Percentiles rank a stretch among this genome's conserved stretches.
Evolutionary conservation across 2,797 vertebrate genomes (phyloP).

Genomic region (Danio aesculapii): DNA sequence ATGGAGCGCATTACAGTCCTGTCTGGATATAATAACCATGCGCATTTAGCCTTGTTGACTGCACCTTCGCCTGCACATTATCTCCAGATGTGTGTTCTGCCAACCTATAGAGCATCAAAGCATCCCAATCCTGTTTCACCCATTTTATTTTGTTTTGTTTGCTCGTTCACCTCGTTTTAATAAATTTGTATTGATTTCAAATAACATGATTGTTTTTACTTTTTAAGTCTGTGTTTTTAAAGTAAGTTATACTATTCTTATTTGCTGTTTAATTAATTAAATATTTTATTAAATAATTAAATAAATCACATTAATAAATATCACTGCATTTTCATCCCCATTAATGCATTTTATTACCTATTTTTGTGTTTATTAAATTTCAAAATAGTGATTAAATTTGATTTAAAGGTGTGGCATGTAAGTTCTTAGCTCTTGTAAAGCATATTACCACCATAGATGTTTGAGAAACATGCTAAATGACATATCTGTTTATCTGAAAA

Average conservation of each 20-base stretch:
- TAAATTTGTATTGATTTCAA: neutral
- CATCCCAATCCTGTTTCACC: neutral
- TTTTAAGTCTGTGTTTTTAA: neutral
- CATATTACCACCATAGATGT: no score
- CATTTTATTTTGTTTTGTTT: neutral
- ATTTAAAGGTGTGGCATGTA: no score
- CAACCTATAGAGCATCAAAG: constrained; percentile 11
- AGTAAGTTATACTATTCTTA: neutral
- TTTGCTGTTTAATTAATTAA: neutral
- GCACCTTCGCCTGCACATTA: constrained; percentile 9
- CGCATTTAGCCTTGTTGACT: constrained; percentile 36
- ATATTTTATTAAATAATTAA: no score
- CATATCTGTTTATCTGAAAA: no score
- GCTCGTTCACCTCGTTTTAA: neutral
- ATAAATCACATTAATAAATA: neutral
- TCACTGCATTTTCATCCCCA: neutral
- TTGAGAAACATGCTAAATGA: no score
- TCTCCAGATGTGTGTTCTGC: constrained; percentile 29
- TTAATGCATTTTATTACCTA: neutral
- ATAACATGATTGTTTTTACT: neutral
- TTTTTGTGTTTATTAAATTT: neutral
- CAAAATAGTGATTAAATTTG: neutral
- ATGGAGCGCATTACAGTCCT: constrained; percentile 35
- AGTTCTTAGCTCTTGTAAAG: no score
- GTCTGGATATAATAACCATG: constrained; percentile 28